These are phyloP conservation scores for Brachyrhaphis roseni DNA, from an alignment of 2,797 vertebrate species.

Conservation along the genomic window DNA sequence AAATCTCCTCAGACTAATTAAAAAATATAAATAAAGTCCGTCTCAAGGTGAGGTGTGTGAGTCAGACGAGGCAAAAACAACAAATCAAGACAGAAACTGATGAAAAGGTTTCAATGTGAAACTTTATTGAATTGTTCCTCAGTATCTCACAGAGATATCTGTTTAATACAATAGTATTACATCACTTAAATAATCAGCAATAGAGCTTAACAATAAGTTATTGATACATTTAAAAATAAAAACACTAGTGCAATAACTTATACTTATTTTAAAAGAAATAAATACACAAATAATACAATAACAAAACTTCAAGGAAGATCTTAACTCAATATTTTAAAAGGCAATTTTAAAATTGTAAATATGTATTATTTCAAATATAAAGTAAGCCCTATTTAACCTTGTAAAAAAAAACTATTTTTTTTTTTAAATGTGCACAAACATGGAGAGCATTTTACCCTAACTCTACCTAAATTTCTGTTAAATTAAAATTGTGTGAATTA, in stretches of 20 bases:
- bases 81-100: constrained; percentile 11
- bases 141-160: constrained; percentile 81
- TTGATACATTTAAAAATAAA: constrained; percentile 8
- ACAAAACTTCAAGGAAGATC: background rate
- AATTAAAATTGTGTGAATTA: background rate
- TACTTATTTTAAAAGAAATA: background rate
- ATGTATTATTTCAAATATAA: background rate
- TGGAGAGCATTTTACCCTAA: background rate
- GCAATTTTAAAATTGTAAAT: background rate
- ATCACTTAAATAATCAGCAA: constrained; percentile 48
- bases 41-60: background rate
- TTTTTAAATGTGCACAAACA: background rate
- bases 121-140: constrained; percentile 67
- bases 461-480: background rate
- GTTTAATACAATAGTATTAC: constrained; percentile 81
- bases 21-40: background rate
- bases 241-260: background rate
- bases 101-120: constrained; percentile 80
- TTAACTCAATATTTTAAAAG: background rate
- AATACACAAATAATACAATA: background rate
- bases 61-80: constrained; percentile 15
- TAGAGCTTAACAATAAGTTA: constrained; percentile 35
- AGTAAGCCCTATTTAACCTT: background rate
- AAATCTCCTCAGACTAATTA: constrained; percentile 18
- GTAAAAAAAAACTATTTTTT: background rate